Evolutionary conservation across 2,113 vertebrate species (phyloP), one percentile per base, ranked within the genome.

Genomic region (Cairina moschata): DNA sequence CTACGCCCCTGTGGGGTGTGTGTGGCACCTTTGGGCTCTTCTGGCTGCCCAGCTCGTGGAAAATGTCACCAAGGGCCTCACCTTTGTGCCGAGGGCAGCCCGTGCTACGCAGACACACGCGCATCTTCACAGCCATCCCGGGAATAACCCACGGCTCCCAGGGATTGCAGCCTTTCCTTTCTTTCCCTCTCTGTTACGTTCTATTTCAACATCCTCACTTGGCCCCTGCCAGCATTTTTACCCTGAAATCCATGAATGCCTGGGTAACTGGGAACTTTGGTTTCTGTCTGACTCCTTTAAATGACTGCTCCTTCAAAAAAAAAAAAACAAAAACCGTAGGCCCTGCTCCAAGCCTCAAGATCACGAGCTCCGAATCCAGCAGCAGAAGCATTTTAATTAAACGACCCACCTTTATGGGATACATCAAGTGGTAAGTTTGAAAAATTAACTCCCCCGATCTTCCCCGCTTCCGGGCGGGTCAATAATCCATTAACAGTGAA

Each of bases 301-400:
- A 50, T 3, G 4, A 74, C 42, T 58, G 52, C 79, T 86, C 68
- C 56, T 83, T 58, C 50, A 55, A 42, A 76, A 77, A 74, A 48
- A 11, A 21, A 48, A 5, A 17, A 48, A 17, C 16, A 17, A 17
- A 44, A 48, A 50, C 50, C 72, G 14, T 5, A 18, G 23, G 44
- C 11, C 23, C 63, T 0, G 6, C 29, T 81, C 50, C 65, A 52
- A 60, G 72, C 83, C 71, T 62, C 83, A 32, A 46, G 72, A 89
- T 59, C 16, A 22, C 16, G 59, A 88, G 73, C 34, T 60, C 68
- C 3, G 34, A 93, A 78, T 74, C 38, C 80, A 84, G 80, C 32
- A 6, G 59, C 73, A 81, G 83, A 81, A 93, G 86, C 86, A 78
- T 91, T 97, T 92, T 94, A 95, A 97, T 93, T 94, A 97, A 94